Base-by-base conservation (phyloP, 2,797 vertebrate species). In the Phalanger gymnotis region DNA sequence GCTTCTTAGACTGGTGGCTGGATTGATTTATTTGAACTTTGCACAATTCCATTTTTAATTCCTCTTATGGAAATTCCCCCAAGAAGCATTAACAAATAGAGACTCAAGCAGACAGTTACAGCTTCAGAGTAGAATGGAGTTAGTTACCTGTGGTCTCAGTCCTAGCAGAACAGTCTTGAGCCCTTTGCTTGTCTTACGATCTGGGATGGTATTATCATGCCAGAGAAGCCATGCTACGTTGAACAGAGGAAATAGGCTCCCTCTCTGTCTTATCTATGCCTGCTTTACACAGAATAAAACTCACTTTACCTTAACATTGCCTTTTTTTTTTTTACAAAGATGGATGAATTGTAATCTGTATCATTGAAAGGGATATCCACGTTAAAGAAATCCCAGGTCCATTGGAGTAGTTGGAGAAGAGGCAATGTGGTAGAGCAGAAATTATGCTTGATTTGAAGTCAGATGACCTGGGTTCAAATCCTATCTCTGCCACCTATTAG, bases 21-120 rank as follows among this genome's bases (percentile, higher is more conserved):
- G 54, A 55, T 56, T 95, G 13, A 51, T 92, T 94, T 91, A 94
- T 95, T 96, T 96, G 34, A 91, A 94, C 61, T 95, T 61, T 93
- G 54, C 91, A 90, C 1, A 87, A 9, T 92, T 53, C 31, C 54
- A 93, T 93, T 53, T 95, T 92, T 95, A 97, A 92, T 95, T 94
- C 30, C n/a, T 91, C 11, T 95, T 96, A 16, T 95, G 91, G 95
- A 96, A 92, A 95, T 87, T 93, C 2, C 90, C 25, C 91, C 96
- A 91, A 91, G 27, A 93, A 96, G 94, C 92, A 92, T 27, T 91
- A 92, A 93, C 11, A 19, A 93, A 19, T 93, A 93, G 93, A 90
- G 55, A 89, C 12, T 94, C 51, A 66, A 92, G 61, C 47, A 93
- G 40, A 81, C 94, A 87, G 5, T 93, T 92, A 96, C 22, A 14